Evolutionary conservation across 2,797 vertebrate species (phyloP), one percentile per base, ranked within the genome.

Genomic region (Enteromius thamalakanensis): DNA sequence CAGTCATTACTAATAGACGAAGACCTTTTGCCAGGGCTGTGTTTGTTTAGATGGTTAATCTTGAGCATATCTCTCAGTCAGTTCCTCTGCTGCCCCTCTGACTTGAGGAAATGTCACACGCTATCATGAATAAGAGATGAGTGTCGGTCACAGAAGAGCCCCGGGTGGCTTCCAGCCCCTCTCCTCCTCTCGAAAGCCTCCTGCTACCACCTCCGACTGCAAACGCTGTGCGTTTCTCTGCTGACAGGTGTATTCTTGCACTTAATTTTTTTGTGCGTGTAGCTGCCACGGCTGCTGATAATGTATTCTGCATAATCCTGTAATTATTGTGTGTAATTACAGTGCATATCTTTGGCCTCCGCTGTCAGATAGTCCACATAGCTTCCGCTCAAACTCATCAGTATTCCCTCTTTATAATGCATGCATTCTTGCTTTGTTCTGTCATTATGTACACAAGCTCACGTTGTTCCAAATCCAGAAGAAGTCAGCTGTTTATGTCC

Each of bases 101-200:
- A 85, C 84, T 71, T 74, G 81, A 81, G 81, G 85, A 91, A 91
- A 93, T 91, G 91, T 91, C 91, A 91, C 88, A 81, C 81, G 87
- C 81, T 81, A 62, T 87, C 88, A 90, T 92, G 84, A 93, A 92
- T 92, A 90, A 92, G 89, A 90, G 84, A 91, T 89, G 87, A 91
- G 65, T 71, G 76, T 81, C 85, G 88, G 89, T 84, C 65, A 84
- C 85, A 86, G 80, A 80, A 80, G 60, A 76, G 84, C 72, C 84
- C 72, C 76, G 67, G 78, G 67, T 86, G 87, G 87, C 76, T 85
- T 87, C 84, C 85, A 58, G 74, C 85, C 88, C 51, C 81, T 62
- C 87, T 83, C 80, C 87, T 74, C 6, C 58, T 74, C 86, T 89
- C 76, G 37, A 86, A 47, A 85, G 8, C 76, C 29, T 74, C 68